Conservation (phyloP, 2,113 vertebrate genomes). For the Chunga burmeisteri region DNA sequence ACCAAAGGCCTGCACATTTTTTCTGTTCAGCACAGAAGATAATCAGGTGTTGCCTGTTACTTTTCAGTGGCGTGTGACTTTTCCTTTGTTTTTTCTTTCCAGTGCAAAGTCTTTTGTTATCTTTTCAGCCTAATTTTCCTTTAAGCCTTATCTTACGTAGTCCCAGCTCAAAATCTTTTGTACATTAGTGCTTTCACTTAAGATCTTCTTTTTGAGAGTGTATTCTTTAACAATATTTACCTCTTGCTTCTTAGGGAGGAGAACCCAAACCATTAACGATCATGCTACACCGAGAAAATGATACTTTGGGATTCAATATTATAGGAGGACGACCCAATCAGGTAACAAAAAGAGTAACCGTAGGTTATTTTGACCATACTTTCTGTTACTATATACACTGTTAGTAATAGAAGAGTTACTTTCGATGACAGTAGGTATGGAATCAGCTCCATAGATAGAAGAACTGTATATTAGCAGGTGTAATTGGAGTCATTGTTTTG, state of each 20-base stretch:
- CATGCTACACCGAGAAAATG: slow-evolving; percentile 73
- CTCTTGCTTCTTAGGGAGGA: slow-evolving; percentile 60
- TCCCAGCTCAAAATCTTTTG: neutral
- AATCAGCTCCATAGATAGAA: neutral
- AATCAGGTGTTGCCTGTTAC: neutral
- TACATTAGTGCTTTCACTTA: neutral
- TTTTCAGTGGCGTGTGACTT: neutral
- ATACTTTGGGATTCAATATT: slow-evolving; percentile 80
- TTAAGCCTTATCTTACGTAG: neutral
- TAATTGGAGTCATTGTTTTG: neutral
- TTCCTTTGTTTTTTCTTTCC: neutral
- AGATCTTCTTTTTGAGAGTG: neutral
- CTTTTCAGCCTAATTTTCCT: neutral
- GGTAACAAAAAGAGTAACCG: slow-evolving; percentile 55
- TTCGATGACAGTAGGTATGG: neutral
- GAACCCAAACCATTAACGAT: slow-evolving; percentile 62
- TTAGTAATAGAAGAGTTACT: neutral
- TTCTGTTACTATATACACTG: neutral
- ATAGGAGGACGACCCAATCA: slow-evolving; percentile 72
- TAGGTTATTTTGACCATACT: neutral
- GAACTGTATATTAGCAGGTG: neutral
- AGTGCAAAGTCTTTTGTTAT: neutral
- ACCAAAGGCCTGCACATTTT: neutral
- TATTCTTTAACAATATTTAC: neutral
- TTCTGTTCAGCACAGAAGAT: neutral